These are phyloP conservation scores for Leptoclinus maculatus DNA, from an alignment of 2,797 vertebrate species.

Conservation along the genomic window DNA sequence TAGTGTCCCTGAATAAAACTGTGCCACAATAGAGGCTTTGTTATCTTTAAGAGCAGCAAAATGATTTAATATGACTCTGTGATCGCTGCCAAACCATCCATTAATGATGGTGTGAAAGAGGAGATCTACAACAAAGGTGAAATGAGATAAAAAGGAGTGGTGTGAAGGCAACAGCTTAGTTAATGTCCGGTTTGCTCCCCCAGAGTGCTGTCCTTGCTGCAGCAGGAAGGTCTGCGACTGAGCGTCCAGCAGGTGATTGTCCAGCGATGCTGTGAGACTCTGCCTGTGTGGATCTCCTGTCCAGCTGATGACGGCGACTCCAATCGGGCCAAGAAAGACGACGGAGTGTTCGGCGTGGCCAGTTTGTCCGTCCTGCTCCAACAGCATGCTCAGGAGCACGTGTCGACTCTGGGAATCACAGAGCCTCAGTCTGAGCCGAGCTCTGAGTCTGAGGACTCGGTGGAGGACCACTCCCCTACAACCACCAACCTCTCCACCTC, in stretches of 20 bases:
- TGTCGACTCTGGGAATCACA: conserved; percentile 76
- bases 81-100: background rate
- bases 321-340: conserved; percentile 2
- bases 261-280: conserved; percentile 90
- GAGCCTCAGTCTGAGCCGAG: conserved; percentile 61
- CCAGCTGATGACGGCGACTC: conserved; percentile 28
- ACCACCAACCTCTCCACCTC: conserved; percentile 66
- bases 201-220: conserved; percentile 89
- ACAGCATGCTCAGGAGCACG: conserved; percentile 76
- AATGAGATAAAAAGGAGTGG: background rate
- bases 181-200: background rate
- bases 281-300: conserved; percentile 84
- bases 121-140: background rate
- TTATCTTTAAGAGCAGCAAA: background rate
- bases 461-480: conserved; percentile 64
- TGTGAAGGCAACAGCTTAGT: background rate
- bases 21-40: background rate
- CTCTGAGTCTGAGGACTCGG: conserved; percentile 76
- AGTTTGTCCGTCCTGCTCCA: conserved; percentile 82
- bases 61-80: background rate
- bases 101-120: background rate
- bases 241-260: conserved; percentile 93
- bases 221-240: conserved; percentile 87
- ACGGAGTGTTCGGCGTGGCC: conserved; percentile 71
- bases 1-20: too few species aligned